Base-by-base conservation (phyloP, 2,113 vertebrate species). In the Urocitellus parryii region DNA sequence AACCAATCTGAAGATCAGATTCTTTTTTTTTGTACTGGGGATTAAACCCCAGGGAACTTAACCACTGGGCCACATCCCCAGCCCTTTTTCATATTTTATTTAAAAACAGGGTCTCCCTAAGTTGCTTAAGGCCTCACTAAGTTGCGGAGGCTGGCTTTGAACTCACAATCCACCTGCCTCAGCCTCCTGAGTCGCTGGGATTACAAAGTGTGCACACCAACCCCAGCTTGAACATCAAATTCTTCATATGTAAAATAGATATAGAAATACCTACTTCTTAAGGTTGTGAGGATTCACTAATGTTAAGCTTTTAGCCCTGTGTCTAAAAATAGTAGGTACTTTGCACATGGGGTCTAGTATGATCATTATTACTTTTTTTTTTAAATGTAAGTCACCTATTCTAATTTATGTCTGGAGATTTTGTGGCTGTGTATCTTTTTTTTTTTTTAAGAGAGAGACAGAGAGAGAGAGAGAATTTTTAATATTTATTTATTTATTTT, bases 401-500 rank as follows among this genome's bases (percentile, higher is more conserved):
- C 12, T 68, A 39, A 51, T 88, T 91, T 92, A 73, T 92, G 32
- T 89, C 34, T 82, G n/a, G 53, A 96, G 76, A 77, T 83, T 95
- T 92, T 95, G 34, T 89, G 29, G 10, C 65, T 88, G 37, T 73
- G 74, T 95, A 58, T 88, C 37, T 70, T 83, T 45, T 45, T 42
- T 42, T 42, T 42, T 45, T 45, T 45, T 45, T 8, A 45, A 45
- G 45, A 45, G 45, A 45, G 45, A 45, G 45, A 45, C 8, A 45
- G 45, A 45, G 8, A 45, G 42, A 45, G 42, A 45, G 42, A 45
- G 42, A 45, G 7, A 45, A 45, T 45, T 45, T 45, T 45, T 45
- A 45, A 45, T 45, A 45, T 45, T 45, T 45, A 42, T 42, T 5
- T 42, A 42, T 42, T 42, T 42, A 45, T 45, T 45, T 45, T 8